Percentiles rank a stretch among this genome's conserved stretches.
Evolutionary conservation across 2,113 vertebrate species (phyloP).

Genomic region (Murina feae): DNA sequence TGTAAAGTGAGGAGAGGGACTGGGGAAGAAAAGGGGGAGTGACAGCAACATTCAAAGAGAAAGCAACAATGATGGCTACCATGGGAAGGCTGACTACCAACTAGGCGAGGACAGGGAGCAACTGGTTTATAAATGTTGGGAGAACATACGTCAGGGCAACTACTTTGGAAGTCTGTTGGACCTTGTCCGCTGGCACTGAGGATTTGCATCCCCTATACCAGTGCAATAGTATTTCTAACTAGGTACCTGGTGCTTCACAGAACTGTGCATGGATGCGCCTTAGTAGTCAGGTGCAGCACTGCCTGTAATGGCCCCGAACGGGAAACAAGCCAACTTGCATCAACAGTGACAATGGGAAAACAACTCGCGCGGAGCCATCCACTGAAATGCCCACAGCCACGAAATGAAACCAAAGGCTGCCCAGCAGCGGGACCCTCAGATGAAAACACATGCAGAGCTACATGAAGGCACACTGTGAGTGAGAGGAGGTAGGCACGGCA

Average conservation of each 20-base stretch:
- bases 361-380: not conserved
- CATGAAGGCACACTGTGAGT: not conserved
- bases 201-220: not conserved
- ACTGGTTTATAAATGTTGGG: not conserved
- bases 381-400: not conserved
- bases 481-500: not conserved
- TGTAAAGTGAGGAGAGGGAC: not conserved
- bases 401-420: not conserved
- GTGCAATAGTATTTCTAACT: not conserved
- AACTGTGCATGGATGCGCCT: not conserved
- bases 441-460: not conserved
- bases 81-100: not conserved
- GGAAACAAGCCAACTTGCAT: not conserved
- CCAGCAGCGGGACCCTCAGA: not conserved
- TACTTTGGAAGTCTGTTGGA: not conserved
- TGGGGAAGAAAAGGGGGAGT: not conserved
- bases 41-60: not conserved
- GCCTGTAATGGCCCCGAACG: not conserved
- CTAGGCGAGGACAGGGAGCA: not conserved
- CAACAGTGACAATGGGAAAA: no score
- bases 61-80: not conserved
- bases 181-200: not conserved
- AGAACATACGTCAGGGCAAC: not conserved
- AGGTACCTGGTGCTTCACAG: no score
- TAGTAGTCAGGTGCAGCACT: not conserved